Evolutionary conservation across 2,888 invertebrate species (phyloP).

Genomic region (Volucella inflata): DNA sequence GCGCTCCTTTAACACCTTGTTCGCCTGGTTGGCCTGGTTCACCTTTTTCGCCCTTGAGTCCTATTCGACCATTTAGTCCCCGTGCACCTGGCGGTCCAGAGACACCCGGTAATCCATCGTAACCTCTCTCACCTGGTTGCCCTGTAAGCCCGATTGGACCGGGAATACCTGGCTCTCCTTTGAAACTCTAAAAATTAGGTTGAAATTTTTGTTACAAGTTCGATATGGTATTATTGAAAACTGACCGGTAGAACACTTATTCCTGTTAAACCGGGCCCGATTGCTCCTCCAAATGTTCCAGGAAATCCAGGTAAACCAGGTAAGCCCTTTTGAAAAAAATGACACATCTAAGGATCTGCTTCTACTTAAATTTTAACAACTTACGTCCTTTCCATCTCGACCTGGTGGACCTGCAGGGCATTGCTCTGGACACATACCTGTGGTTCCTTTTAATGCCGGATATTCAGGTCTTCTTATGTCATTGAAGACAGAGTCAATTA

Average conservation of each 20-base stretch:
- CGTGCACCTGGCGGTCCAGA: conserved; percentile 84
- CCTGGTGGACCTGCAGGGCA: conserved; percentile 88
- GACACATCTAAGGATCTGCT: background rate
- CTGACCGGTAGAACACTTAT: conserved; percentile 29
- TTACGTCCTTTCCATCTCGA: conserved; percentile 83
- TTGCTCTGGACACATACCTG: conserved; percentile 77
- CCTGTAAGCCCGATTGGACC: conserved; percentile 85
- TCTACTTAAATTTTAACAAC: background rate
- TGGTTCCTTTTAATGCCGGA: conserved; percentile 52
- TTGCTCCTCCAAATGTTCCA: conserved; percentile 80
- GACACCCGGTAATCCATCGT: conserved; percentile 84
- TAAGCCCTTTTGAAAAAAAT: conserved; percentile 77
- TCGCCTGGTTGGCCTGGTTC: conserved; percentile 84
- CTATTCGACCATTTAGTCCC: conserved; percentile 80
- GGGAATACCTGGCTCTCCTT: conserved; percentile 55
- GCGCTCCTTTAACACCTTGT: conserved; percentile 84
- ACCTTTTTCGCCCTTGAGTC: conserved; percentile 84
- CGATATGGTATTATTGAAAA: too few relatives aligned
- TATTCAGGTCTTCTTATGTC: conserved; percentile 45
- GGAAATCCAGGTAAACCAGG: conserved; percentile 84
- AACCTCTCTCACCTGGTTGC: conserved; percentile 86
- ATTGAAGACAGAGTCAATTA: conserved; percentile 65
- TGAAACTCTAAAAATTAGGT: conserved; percentile 11
- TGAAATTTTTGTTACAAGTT: background rate
- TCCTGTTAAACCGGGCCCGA: conserved; percentile 35